Evolutionary conservation across 92 coral and sea anemone species (phyloP), one percentile per base, ranked within the genome.

Genomic region (Blastomussa wellsi): DNA sequence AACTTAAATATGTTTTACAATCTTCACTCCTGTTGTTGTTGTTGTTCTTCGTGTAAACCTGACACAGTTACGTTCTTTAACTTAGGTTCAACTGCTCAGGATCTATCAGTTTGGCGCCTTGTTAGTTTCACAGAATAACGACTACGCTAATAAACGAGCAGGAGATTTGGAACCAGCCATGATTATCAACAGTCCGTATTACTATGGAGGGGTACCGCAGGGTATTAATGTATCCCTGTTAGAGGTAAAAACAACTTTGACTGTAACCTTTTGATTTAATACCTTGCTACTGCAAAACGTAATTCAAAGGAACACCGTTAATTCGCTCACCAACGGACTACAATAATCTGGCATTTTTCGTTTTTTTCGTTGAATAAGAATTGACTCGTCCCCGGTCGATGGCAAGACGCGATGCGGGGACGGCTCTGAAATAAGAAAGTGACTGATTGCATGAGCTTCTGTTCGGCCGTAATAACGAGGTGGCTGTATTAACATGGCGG

Each of bases 101-200:
- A 97, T 97, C 52, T 62, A 71, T 72, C 93, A 94, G 90, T 97
- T 97, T 82, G 92, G 97, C 39, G 99, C 93, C 41, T 81, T 94
- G 62, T 91, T 97, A 36, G 95, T 97, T 12, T 82, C 97, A 10
- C 69, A 70, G 29, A 93, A 89, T n/a, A 90, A 87, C 37, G 99
- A 96, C 82, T 97, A 97, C 86, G 88, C 78, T 3, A 97, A 91
- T 52, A 37, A 76, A 26, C 79, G 77, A 20, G 24, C 4, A 11
- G 89, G 89, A 0, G 83, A 73, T 3, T 38, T 31, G 0, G 59
- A 7, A 2, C 57, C 72, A 22, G 62, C 84, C 0, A 87, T 96
- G 76, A 52, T 85, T 22, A 85, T 95, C 66, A 94, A 91, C 80
- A 85, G 93, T 64, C 96, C 95, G 1, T 74, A 94, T 29, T 95